Conservation (phyloP, 2,888 invertebrate species). For the Eledona agricola region DNA sequence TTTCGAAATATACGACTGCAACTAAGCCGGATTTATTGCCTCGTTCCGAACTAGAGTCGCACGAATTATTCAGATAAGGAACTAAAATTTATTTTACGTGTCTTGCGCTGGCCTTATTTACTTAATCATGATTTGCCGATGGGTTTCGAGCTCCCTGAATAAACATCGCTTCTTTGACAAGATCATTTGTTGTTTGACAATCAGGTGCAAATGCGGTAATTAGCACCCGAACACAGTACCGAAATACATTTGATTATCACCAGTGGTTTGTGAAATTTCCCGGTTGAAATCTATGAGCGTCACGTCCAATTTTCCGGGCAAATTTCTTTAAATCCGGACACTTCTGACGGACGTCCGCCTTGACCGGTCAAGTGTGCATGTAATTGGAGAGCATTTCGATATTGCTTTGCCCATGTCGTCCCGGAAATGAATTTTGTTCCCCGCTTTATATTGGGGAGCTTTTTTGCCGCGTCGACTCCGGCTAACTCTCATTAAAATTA, state of each 20-base stretch:
- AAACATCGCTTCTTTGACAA: too few species aligned
- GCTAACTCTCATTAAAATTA: slow-evolving; percentile 45
- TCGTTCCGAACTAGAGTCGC: neutral
- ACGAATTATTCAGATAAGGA: neutral
- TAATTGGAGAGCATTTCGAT: slow-evolving; percentile 13
- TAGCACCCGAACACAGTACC: too few species aligned
- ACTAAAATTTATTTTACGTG: slow-evolving; percentile 8
- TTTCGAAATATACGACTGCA: too few species aligned
- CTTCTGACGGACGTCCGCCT: slow-evolving; percentile 3
- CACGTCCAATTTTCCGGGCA: neutral
- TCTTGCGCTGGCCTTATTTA: slow-evolving; percentile 1
- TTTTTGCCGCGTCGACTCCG: slow-evolving; percentile 15
- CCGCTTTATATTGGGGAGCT: slow-evolving; percentile 29
- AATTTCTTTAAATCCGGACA: slow-evolving; percentile 3
- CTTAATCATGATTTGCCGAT: slow-evolving; percentile 4
- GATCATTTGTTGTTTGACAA: too few species aligned
- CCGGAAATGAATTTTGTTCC: slow-evolving; percentile 16
- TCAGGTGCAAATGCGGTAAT: too few species aligned
- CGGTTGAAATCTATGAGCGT: neutral
- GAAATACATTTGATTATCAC: too few species aligned
- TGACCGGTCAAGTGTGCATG: slow-evolving; percentile 22
- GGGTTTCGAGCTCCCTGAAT: too few species aligned
- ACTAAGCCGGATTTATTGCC: too few species aligned
- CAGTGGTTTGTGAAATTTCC: neutral
- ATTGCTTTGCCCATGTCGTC: slow-evolving; percentile 2